A percentile compares a stretch with the other conserved stretches of the same genome.
These are phyloP conservation scores for Drosophila kohkoa DNA, from an alignment of 1,140 invertebrate genomes.

Conservation along the genomic window DNA sequence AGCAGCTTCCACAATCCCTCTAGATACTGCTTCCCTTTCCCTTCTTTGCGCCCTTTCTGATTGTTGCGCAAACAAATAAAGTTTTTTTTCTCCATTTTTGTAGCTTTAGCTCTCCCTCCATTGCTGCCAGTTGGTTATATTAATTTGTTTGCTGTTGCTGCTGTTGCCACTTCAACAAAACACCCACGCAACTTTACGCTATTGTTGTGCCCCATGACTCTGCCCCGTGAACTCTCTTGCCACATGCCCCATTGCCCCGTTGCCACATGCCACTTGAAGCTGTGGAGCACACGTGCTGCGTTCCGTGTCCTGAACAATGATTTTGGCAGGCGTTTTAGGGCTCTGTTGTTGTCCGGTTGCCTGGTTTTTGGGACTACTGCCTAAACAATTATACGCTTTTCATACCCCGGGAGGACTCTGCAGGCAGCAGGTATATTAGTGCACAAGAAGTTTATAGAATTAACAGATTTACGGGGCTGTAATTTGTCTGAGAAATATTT, in stretches of 20 bases:
- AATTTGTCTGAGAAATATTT: no score
- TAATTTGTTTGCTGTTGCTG: slow-evolving; percentile 50
- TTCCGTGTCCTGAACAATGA: slow-evolving; percentile 39
- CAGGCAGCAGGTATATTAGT: slow-evolving; percentile 8
- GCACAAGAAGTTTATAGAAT: neutral
- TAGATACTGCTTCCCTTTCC: neutral
- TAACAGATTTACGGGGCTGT: no score
- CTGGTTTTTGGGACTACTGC: slow-evolving; percentile 28
- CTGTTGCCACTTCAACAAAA: slow-evolving; percentile 34
- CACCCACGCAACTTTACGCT: neutral
- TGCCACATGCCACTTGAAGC: slow-evolving; percentile 30
- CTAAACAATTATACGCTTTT: slow-evolving; percentile 62
- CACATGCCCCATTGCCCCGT: slow-evolving; percentile 6
- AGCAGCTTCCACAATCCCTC: slow-evolving; percentile 13
- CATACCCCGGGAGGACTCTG: slow-evolving; percentile 7
- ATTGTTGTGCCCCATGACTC: slow-evolving; percentile 24
- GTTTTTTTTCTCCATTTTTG: slow-evolving; percentile 34
- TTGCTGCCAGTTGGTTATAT: slow-evolving; percentile 32
- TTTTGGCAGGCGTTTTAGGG: slow-evolving; percentile 30
- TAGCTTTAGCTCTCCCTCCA: neutral
- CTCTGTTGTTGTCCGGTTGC: slow-evolving; percentile 12
- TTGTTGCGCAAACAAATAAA: slow-evolving; percentile 46
- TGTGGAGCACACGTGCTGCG: slow-evolving; percentile 32
- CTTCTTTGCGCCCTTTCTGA: slow-evolving; percentile 8
- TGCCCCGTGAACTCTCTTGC: neutral